These are phyloP conservation scores for Sander lucioperca DNA, from an alignment of 2,113 vertebrate species.

Conservation along the genomic window DNA sequence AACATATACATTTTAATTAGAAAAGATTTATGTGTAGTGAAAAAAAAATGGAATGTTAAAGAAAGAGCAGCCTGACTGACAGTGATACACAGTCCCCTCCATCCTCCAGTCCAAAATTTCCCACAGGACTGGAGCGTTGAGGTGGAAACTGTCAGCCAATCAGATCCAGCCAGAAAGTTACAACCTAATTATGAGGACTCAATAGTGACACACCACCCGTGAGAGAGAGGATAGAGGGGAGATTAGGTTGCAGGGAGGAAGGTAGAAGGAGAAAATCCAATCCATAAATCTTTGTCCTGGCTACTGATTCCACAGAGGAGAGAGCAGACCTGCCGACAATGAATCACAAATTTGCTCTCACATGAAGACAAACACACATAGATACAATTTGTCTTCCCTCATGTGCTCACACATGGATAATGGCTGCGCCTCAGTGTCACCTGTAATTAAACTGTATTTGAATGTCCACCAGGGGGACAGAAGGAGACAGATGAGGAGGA, in stretches of 20 bases:
- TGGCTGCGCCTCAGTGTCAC: conserved; percentile 37
- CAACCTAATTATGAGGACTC: conserved; percentile 72
- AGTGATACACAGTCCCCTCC: conserved; percentile 41
- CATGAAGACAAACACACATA: conserved; percentile 56
- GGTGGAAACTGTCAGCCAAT: conserved; percentile 69
- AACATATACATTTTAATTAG: conserved; percentile 13
- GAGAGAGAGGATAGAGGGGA: conserved; percentile 6
- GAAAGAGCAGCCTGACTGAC: conserved; percentile 33
- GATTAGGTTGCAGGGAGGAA: conserved; percentile 28
- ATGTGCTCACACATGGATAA: conserved; percentile 42
- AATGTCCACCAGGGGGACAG: conserved; percentile 43
- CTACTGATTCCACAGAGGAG: conserved; percentile 53
- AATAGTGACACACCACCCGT: conserved; percentile 61
- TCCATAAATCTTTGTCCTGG: conserved; percentile 71
- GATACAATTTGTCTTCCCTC: conserved; percentile 43
- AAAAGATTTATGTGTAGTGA: neutral
- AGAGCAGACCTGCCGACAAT: conserved; percentile 31
- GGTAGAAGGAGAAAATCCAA: conserved; percentile 57
- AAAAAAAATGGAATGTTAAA: conserved; percentile 31
- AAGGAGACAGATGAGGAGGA: conserved; percentile 20
- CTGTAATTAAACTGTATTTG: conserved; percentile 70
- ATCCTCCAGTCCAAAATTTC: conserved; percentile 37
- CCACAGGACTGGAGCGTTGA: conserved; percentile 45
- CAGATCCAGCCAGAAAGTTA: conserved; percentile 59
- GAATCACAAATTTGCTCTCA: conserved; percentile 56